phyloP scores from a whole-genome alignment of 1,140 invertebrate species.

The Tetragnatha versicolor region DNA sequence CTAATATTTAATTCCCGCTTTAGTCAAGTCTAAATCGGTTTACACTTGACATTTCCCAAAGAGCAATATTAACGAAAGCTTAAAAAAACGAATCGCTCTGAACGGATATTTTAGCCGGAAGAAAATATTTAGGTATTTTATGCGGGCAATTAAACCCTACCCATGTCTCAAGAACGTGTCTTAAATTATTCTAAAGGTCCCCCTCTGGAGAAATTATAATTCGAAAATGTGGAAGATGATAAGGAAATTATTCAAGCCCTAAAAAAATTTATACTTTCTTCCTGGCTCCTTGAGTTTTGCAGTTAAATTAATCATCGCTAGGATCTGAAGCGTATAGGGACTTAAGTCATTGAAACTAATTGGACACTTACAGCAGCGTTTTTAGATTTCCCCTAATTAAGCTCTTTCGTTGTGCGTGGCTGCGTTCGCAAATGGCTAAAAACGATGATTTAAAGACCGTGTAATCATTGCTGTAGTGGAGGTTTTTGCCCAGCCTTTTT shows the following conservation, averaged over 20 bases:
- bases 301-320: conserved; percentile 18
- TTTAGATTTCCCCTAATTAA: conserved; percentile 38
- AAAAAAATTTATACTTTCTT: conserved; percentile 17
- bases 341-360: conserved; percentile 38
- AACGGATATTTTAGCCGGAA: neutral
- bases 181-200: neutral
- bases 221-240: conserved; percentile 1
- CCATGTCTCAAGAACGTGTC: neutral
- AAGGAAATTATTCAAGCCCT: neutral
- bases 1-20: too few species aligned
- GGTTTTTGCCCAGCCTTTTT: neutral
- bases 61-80: neutral
- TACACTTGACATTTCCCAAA: neutral
- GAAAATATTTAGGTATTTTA: neutral
- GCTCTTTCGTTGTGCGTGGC: conserved; percentile 4
- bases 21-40: neutral
- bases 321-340: conserved; percentile 12
- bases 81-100: neutral
- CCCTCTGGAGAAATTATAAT: neutral
- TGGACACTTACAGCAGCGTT: conserved; percentile 23
- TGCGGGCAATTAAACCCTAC: neutral
- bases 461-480: conserved; percentile 22
- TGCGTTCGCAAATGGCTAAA: conserved; percentile 30
- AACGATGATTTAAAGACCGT: conserved; percentile 30
- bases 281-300: neutral